A percentile compares a stretch with the other conserved stretches of the same genome.
These are phyloP conservation scores for Ambastaia sidthimunki DNA, from an alignment of 2,797 vertebrate genomes.

Conservation along the genomic window DNA sequence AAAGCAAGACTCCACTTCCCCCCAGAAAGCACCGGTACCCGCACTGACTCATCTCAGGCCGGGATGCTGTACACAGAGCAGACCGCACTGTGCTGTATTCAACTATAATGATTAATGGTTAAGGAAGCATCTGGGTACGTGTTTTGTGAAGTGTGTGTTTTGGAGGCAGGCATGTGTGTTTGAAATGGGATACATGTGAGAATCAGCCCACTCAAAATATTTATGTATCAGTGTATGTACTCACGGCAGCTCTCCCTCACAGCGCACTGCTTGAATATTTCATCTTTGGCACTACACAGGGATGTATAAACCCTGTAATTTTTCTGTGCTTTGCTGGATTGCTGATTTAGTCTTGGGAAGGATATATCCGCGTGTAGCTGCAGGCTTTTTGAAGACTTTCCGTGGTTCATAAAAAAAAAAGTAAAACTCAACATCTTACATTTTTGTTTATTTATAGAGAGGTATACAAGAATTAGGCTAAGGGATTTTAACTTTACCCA, in stretches of 20 bases:
- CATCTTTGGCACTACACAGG: background rate
- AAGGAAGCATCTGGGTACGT: slow-evolving; percentile 49
- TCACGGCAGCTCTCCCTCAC: slow-evolving; percentile 5
- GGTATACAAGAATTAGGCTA: too few species aligned
- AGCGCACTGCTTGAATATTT: slow-evolving; percentile 22
- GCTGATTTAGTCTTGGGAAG: background rate
- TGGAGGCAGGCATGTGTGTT: slow-evolving; percentile 54
- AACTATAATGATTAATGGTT: slow-evolving; percentile 54
- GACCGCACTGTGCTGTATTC: slow-evolving; percentile 41
- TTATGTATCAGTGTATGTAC: background rate
- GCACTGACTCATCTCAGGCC: slow-evolving; percentile 45
- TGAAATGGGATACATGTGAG: slow-evolving; percentile 44
- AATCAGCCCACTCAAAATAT: slow-evolving; percentile 51
- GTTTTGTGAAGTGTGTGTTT: slow-evolving; percentile 49
- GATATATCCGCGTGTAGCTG: background rate
- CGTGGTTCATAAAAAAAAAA: background rate
- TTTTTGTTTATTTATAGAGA: too few species aligned
- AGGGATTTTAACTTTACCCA: background rate
- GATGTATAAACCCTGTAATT: background rate
- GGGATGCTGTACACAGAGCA: slow-evolving; percentile 26
- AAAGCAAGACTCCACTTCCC: slow-evolving; percentile 57
- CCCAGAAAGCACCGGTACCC: slow-evolving; percentile 52
- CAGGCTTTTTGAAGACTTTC: background rate
- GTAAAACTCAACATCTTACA: too few species aligned
- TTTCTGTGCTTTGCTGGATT: background rate